Base-by-base conservation (phyloP, 2,888 invertebrate species). In the Hirudinaria manillensis region DNA sequence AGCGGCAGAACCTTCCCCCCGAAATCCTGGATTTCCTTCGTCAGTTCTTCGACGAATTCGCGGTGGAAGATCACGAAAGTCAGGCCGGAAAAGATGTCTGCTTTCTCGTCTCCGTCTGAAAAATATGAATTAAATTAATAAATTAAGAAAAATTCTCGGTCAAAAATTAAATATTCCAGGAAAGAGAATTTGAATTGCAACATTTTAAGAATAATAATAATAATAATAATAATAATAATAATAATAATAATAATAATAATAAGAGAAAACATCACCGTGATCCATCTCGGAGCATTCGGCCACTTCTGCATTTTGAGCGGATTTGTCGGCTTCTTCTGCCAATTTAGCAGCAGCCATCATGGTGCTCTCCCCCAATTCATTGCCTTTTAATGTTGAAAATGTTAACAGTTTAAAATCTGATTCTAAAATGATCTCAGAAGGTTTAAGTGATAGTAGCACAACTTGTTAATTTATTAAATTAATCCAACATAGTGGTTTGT, bases 1-100 rank as follows among this genome's bases (percentile, higher is more conserved):
- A 77, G 71, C n/a, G 80, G 67, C 36, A 76, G n/a, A n/a, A 78
- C 77, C 80, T 84, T 85, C 38, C 90, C 91, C 78, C 83, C 84
- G 77, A 87, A 86, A 70, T 86, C 85, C 73, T 77, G 77, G 13
- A 87, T 83, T 66, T 82, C 80, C 7, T 79, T 79, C 19, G 80
- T 78, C 16, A 86, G 77, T 7, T 82, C 79, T n/a, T 81, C 79
- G 1, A 79, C 78, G 16, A 81, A 79, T 29, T 84, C 84, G 3
- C 82, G 82, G 51, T 81, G 82, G 80, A 83, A 80, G 55, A 85
- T 80, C 36, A 83, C 79, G 77, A 86, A 85, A 19, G 36, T 66
- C 34, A 45, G n/a, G 16, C 74, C 68, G 21, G 29, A 51, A 29
- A 77, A 76, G 16, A 77, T 29, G 27, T 70, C 34, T 2, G 45